Percentiles rank a stretch among this genome's conserved stretches.
These are phyloP conservation scores for Bombus pyrosoma DNA, from an alignment of 1,140 invertebrate species.

Conservation along the genomic window DNA sequence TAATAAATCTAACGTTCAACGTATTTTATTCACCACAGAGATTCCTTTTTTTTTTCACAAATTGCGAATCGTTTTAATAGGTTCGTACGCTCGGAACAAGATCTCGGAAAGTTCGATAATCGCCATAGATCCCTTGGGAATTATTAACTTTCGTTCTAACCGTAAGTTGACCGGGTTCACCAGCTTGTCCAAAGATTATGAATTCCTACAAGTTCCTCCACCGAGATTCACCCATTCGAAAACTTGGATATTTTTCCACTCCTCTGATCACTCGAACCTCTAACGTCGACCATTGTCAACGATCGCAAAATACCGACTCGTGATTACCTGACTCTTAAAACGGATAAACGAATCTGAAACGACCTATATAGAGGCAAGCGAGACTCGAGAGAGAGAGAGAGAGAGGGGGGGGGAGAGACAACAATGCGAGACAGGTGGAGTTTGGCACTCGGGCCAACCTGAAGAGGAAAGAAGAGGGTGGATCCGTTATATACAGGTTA, in stretches of 20 bases:
- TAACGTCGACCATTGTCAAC: background rate
- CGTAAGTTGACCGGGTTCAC: background rate
- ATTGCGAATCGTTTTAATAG: background rate
- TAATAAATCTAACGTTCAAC: too few species aligned
- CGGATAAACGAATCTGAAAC: background rate
- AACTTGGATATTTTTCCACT: background rate
- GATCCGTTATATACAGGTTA: background rate
- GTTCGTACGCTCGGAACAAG: fast-evolving
- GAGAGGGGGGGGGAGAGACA: constrained; percentile 3
- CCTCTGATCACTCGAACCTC: background rate
- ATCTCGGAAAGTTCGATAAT: background rate
- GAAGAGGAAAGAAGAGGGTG: constrained; percentile 27
- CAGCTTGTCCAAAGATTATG: background rate
- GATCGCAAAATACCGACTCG: background rate
- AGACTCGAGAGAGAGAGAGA: background rate
- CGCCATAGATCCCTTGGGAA: background rate
- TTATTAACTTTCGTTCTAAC: background rate
- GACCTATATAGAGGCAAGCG: constrained; percentile 2
- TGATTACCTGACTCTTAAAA: background rate
- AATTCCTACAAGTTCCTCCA: background rate
- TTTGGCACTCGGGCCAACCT: constrained; percentile 41
- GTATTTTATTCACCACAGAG: too few species aligned
- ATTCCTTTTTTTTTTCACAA: background rate
- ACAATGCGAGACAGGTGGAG: constrained; percentile 35
- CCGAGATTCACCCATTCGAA: background rate